Conservation (phyloP, 2,797 vertebrate species). For the Cyprinodon diabolis region DNA sequence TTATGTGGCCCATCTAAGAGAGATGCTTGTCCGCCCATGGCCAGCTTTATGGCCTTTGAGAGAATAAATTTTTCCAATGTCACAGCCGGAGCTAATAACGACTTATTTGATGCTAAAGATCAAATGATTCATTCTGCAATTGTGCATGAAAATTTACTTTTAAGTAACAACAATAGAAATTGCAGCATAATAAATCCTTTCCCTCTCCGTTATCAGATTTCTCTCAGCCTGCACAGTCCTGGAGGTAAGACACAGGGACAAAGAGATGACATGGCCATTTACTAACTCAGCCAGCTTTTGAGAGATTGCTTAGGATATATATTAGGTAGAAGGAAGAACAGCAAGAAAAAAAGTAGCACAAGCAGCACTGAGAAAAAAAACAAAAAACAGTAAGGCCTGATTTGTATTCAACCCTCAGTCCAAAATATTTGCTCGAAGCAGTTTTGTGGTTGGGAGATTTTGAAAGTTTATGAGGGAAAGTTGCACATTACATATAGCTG, state of each 20-base stretch:
- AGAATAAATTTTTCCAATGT: constrained; percentile 76
- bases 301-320: constrained; percentile 32
- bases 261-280: constrained; percentile 62
- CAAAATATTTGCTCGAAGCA: constrained; percentile 49
- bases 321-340: constrained; percentile 46
- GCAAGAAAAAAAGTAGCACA: constrained; percentile 35
- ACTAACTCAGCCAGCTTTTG: constrained; percentile 49
- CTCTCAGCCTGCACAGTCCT: constrained; percentile 62
- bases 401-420: constrained; percentile 67
- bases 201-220: constrained; percentile 53
- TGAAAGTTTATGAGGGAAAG: constrained; percentile 56
- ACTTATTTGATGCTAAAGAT: constrained; percentile 76
- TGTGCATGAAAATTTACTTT: constrained; percentile 77
- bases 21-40: constrained; percentile 75
- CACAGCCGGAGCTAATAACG: constrained; percentile 67
- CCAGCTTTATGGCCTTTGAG: constrained; percentile 70
- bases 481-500: constrained; percentile 46
- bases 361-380: constrained; percentile 43
- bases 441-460: constrained; percentile 63
- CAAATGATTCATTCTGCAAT: constrained; percentile 76
- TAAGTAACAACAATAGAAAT: constrained; percentile 67
- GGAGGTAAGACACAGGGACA: constrained; percentile 55
- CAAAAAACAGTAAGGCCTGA: constrained; percentile 58
- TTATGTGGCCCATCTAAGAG: constrained; percentile 76
- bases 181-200: constrained; percentile 60